These are phyloP conservation scores for Bombus confusus DNA, from an alignment of 1,140 invertebrate species.

Conservation along the genomic window DNA sequence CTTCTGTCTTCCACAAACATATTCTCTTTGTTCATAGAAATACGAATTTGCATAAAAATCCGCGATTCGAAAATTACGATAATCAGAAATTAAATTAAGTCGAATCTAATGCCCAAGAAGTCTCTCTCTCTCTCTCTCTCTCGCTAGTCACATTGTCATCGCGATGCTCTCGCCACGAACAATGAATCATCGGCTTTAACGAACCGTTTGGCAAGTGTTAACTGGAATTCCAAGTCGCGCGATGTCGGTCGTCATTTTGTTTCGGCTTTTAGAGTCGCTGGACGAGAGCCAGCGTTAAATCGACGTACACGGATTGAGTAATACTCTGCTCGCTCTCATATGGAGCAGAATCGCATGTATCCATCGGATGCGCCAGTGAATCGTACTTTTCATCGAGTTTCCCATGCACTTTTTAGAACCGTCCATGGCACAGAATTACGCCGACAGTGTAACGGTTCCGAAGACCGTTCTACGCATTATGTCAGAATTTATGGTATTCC, in stretches of 20 bases:
- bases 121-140: no score
- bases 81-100: no score
- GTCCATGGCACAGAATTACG: slow-evolving; percentile 15
- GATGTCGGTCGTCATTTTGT: slow-evolving; percentile 43
- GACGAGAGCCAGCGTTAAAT: slow-evolving; percentile 53
- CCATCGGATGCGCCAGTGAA: background rate
- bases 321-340: background rate
- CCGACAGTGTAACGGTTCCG: slow-evolving; percentile 44
- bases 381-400: slow-evolving; percentile 39
- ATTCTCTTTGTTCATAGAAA: no score
- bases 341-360: background rate
- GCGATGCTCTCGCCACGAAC: background rate
- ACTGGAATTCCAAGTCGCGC: slow-evolving; percentile 1
- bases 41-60: no score
- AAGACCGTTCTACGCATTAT: no score
- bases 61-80: no score
- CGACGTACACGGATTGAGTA: slow-evolving; percentile 21
- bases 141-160: background rate
- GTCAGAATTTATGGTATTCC: background rate
- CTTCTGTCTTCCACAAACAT: no score
- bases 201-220: background rate
- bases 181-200: background rate
- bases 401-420: slow-evolving; percentile 42
- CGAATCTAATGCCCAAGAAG: no score
- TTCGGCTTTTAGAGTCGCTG: slow-evolving; percentile 35